A percentile compares a stretch with the other conserved stretches of the same genome.
Conservation (phyloP, 2,888 invertebrate genomes). For the Folsomia candida region DNA sequence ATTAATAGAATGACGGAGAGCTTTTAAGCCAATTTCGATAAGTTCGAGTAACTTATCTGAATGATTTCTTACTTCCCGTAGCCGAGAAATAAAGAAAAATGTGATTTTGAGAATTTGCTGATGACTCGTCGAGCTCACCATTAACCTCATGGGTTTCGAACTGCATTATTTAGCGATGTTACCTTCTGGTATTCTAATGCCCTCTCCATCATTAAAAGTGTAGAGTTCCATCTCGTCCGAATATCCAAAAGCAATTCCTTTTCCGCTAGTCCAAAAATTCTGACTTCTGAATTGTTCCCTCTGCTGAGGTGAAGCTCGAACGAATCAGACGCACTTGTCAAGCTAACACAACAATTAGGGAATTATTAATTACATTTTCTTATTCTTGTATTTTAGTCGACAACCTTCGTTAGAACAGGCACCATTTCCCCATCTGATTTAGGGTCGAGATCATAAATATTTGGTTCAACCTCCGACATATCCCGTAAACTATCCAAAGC, state of each 20-base stretch:
- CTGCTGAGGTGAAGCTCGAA: not conserved
- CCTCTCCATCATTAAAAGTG: slow-evolving; percentile 1
- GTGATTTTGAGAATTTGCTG: no score
- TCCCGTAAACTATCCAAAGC: not conserved
- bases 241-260: slow-evolving; percentile 3
- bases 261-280: not conserved
- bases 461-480: no score
- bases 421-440: not conserved
- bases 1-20: no score
- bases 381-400: no score
- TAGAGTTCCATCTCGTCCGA: slow-evolving; percentile 13
- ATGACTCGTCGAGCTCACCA: no score
- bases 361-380: not conserved
- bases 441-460: not conserved
- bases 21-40: not conserved
- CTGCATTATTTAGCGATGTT: no score
- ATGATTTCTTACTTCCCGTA: not conserved
- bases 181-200: not conserved
- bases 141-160: no score
- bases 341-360: not conserved
- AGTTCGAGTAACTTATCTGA: no score
- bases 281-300: slow-evolving; percentile 8
- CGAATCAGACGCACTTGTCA: not conserved
- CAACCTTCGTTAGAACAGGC: not conserved
- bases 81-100: no score